Conservation (phyloP, 2,888 invertebrate species). For the Argyresthia goedartella region DNA sequence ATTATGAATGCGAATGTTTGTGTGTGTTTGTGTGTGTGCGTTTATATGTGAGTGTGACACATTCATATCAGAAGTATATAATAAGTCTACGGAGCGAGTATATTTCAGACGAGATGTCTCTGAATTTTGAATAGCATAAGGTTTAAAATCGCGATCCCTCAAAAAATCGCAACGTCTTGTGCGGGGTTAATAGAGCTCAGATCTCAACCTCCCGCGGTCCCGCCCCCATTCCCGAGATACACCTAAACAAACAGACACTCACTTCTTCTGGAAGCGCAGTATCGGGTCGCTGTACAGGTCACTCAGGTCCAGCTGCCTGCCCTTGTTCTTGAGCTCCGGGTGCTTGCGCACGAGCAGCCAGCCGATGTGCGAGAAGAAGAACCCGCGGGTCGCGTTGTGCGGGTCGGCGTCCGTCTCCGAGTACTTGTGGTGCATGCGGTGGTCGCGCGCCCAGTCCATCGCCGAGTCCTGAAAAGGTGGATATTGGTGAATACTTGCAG, state of each 20-base stretch:
- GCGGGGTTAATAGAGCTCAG: too few species aligned
- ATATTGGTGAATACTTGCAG: not conserved
- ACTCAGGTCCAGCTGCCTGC: conserved; percentile 85
- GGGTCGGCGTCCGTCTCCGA: conserved; percentile 95
- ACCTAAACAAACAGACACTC: conserved; percentile 34
- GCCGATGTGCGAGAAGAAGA: conserved; percentile 96
- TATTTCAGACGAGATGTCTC: too few species aligned
- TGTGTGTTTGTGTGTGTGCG: too few species aligned
- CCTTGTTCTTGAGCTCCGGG: conserved; percentile 88
- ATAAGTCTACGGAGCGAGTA: too few species aligned
- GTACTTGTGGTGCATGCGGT: conserved; percentile 92
- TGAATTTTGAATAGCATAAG: too few species aligned
- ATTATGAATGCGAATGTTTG: too few species aligned
- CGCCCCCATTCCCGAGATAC: not conserved
- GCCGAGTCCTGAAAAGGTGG: conserved; percentile 73
- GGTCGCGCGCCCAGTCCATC: conserved; percentile 84
- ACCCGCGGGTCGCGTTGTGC: conserved; percentile 92
- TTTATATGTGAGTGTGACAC: too few species aligned
- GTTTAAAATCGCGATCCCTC: too few species aligned
- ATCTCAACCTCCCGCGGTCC: too few species aligned
- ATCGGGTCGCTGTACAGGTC: conserved; percentile 88
- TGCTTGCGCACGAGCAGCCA: conserved; percentile 95
- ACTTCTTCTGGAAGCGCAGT: conserved; percentile 90
- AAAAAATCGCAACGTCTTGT: too few species aligned
- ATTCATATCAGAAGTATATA: too few species aligned